Evolutionary conservation across 1,140 invertebrate genomes (phyloP).

Genomic region (Aphaenogaster ashmeadi): DNA sequence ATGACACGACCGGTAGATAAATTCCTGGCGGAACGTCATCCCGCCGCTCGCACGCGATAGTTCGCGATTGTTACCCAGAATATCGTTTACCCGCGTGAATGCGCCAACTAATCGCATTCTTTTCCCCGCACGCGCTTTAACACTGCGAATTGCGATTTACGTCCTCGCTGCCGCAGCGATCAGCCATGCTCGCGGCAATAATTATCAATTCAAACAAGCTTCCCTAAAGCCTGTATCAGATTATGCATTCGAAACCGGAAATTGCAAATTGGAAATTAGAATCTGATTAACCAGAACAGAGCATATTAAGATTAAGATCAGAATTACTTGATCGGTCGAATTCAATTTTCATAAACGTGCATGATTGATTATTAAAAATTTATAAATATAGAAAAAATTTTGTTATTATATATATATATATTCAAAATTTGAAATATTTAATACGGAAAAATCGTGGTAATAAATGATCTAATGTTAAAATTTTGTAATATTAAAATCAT

Average conservation of each 20-base stretch:
- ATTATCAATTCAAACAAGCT: neutral
- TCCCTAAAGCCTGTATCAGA: neutral
- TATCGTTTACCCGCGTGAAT: constrained; percentile 64
- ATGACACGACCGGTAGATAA: constrained; percentile 55
- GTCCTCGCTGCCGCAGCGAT: neutral
- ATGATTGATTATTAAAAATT: neutral
- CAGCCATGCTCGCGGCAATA: neutral
- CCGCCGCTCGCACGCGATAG: constrained; percentile 53
- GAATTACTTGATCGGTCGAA: no score
- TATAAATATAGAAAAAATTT: neutral
- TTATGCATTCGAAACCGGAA: neutral
- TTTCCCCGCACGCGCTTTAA: neutral
- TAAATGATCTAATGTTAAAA: neutral
- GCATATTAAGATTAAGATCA: neutral
- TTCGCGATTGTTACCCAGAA: neutral
- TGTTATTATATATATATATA: neutral
- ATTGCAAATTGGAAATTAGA: neutral
- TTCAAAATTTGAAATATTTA: neutral
- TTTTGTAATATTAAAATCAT: neutral
- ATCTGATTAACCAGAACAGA: neutral
- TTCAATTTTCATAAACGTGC: neutral
- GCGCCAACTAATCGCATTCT: constrained; percentile 11
- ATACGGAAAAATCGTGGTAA: neutral
- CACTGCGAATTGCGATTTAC: constrained; percentile 11
- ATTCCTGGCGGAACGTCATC: constrained; percentile 44